Evolutionary conservation across 53 echinoderm and acorn worm genomes (phyloP).

Genomic region (Echinometra lucunter): DNA sequence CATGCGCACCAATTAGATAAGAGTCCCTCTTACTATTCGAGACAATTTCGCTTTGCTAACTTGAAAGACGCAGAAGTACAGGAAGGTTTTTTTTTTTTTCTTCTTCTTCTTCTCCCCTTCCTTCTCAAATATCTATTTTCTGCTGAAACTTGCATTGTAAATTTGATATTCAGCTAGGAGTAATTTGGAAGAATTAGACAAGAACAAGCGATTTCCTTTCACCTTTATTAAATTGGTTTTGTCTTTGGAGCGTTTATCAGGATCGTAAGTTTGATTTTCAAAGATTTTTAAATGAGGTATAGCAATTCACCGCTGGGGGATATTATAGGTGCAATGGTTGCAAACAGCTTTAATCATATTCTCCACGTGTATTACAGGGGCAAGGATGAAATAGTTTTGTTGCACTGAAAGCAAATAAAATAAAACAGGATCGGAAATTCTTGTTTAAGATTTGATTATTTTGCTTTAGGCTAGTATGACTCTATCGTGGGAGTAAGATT

Average conservation of each 20-base stretch:
- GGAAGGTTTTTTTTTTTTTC: neutral
- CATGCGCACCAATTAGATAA: conserved; percentile 33
- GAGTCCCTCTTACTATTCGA: conserved; percentile 25
- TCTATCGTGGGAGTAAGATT: conserved; percentile 38
- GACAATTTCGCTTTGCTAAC: neutral
- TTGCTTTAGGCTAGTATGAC: conserved; percentile 6
- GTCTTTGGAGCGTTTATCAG: neutral
- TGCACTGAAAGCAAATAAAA: neutral
- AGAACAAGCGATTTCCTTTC: neutral
- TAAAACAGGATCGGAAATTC: conserved; percentile 26
- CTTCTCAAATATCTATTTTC: neutral
- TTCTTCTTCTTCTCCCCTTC: neutral
- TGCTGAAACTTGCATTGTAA: neutral
- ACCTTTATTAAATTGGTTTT: conserved; percentile 14
- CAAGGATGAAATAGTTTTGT: neutral
- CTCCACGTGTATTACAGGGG: neutral
- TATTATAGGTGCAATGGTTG: neutral
- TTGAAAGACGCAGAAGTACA: neutral
- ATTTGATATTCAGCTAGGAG: neutral
- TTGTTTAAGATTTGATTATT: neutral
- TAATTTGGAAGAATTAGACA: neutral
- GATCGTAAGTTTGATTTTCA: conserved; percentile 9
- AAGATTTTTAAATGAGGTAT: neutral
- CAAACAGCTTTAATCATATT: neutral
- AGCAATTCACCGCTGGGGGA: neutral